Evolutionary conservation across 2,113 vertebrate species (phyloP).

Genomic region (Actinemys pallida): DNA sequence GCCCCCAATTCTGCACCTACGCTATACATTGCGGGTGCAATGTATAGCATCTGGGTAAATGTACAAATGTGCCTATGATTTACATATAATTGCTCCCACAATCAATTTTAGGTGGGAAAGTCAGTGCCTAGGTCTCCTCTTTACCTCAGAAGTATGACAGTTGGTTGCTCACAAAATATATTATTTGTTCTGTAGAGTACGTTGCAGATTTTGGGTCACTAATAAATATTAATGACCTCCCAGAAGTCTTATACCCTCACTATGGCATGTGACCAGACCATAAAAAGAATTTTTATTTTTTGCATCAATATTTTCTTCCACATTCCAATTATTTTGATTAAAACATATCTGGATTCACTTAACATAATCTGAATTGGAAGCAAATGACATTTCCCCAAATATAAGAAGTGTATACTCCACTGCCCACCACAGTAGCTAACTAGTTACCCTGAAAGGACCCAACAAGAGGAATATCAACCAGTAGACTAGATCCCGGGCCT

Average conservation of each 20-base stretch:
- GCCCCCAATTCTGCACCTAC: rapidly evolving
- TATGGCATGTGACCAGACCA: neutral
- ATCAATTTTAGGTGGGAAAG: neutral
- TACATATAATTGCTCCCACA: neutral
- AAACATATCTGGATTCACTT: neutral
- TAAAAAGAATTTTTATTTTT: rapidly evolving
- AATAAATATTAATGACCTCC: neutral
- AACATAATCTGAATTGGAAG: neutral
- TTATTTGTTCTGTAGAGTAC: neutral
- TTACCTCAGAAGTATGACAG: rapidly evolving
- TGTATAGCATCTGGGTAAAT: neutral
- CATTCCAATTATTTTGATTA: rapidly evolving
- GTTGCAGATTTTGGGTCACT: neutral
- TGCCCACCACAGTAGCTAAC: neutral
- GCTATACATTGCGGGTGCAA: rapidly evolving
- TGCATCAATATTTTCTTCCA: neutral
- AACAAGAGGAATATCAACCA: neutral
- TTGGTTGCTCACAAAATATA: neutral
- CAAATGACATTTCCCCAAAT: neutral
- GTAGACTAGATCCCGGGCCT: neutral
- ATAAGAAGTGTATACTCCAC: rapidly evolving
- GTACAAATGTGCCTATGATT: neutral
- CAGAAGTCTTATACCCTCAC: neutral
- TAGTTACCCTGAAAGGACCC: neutral
- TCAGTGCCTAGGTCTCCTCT: neutral